These are phyloP conservation scores for Pelecanus crispus DNA, from an alignment of 2,113 vertebrate genomes.

Conservation along the genomic window DNA sequence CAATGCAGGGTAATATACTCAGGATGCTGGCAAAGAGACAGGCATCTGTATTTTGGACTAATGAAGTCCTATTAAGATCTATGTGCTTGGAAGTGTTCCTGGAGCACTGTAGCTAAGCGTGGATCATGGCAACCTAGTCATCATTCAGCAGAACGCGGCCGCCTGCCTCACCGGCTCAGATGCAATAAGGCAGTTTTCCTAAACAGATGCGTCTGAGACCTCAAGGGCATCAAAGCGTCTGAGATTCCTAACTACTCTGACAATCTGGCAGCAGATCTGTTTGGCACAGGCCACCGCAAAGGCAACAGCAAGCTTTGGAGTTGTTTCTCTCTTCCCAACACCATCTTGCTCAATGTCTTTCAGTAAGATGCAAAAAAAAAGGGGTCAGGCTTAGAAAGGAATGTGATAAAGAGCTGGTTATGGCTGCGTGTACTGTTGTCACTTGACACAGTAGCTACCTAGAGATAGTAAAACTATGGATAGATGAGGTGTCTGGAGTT, in stretches of 20 bases:
- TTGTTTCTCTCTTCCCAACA: conserved; percentile 13
- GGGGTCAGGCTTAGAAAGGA: background rate
- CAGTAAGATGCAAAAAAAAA: background rate
- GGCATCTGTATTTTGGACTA: conserved; percentile 43
- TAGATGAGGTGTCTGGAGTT: background rate
- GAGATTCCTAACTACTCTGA: conserved; percentile 19
- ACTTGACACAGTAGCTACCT: background rate
- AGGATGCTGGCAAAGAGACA: conserved; percentile 31
- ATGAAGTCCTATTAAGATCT: conserved; percentile 46
- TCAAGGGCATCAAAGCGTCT: conserved; percentile 40
- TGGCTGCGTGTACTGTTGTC: conserved; percentile 15
- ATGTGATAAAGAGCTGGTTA: conserved; percentile 5
- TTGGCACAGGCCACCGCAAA: conserved; percentile 4
- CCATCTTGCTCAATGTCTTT: conserved; percentile 23
- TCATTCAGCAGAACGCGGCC: background rate
- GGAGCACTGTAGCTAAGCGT: background rate
- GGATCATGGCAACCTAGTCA: background rate
- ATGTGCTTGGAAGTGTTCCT: conserved; percentile 41
- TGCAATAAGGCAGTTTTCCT: conserved; percentile 44
- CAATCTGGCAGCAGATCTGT: conserved; percentile 43
- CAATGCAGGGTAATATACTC: background rate
- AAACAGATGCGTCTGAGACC: conserved; percentile 51
- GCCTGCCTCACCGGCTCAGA: background rate
- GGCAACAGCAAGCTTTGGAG: background rate
- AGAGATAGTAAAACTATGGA: background rate